A percentile compares a stretch with the other conserved stretches of the same genome.
Conservation (phyloP, 2,797 vertebrate genomes). For the Sarcophilus harrisii region DNA sequence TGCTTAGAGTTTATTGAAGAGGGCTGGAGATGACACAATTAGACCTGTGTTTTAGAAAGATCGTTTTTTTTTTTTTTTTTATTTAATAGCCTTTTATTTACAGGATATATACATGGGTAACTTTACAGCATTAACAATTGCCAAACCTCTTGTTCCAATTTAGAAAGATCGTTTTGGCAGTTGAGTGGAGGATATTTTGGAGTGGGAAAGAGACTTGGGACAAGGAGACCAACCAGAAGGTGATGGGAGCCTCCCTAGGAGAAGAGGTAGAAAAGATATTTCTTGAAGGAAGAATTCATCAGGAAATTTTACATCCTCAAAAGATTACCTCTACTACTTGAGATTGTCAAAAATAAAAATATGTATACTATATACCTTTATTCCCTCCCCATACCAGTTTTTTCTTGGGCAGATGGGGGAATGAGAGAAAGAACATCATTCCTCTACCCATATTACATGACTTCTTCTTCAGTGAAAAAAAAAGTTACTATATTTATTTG, state of each 20-base stretch:
- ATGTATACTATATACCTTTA: background rate
- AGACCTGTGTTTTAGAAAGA: background rate
- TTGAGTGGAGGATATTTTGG: background rate
- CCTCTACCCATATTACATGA: background rate
- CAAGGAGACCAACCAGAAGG: background rate
- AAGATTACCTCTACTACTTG: conserved; percentile 28
- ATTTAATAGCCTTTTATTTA: too few relatives aligned
- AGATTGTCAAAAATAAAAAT: background rate
- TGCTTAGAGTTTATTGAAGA: background rate
- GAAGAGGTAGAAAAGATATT: conserved; percentile 28
- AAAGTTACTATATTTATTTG: conserved; percentile 37
- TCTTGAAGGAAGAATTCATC: background rate
- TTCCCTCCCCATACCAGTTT: background rate
- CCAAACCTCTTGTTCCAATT: too few relatives aligned
- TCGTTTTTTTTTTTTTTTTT: too few relatives aligned
- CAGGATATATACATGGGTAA: too few relatives aligned
- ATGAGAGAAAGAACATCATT: conserved; percentile 10
- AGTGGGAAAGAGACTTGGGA: background rate
- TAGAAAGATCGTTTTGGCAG: background rate
- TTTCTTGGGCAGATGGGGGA: conserved; percentile 8
- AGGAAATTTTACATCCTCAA: background rate
- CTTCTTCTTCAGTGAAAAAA: conserved; percentile 22
- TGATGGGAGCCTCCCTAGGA: background rate
- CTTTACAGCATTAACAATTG: too few relatives aligned
- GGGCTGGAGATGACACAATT: background rate